phyloP scores from a whole-genome alignment of 2,888 invertebrate species.

The Scrobipalpa costella region DNA sequence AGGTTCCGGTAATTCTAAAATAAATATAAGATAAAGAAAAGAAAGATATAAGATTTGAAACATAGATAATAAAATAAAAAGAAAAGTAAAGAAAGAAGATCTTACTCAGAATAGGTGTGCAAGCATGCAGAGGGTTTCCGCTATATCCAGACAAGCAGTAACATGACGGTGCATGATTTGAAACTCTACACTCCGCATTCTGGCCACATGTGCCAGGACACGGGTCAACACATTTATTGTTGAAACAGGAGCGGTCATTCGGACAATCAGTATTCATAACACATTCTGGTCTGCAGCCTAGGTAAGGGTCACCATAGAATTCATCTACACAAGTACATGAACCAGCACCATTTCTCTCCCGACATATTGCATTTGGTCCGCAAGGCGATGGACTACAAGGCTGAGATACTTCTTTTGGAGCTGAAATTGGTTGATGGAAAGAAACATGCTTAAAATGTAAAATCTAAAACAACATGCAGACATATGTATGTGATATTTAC shows the following conservation, averaged over 20 bases:
- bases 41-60: constrained; percentile 49
- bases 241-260: constrained; percentile 86
- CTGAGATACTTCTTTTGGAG: constrained; percentile 80
- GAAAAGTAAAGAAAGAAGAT: constrained; percentile 64
- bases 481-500: not conserved
- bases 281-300: constrained; percentile 90
- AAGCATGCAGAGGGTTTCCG: constrained; percentile 86
- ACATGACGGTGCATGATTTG: constrained; percentile 89
- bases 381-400: constrained; percentile 91
- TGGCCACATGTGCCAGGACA: constrained; percentile 89
- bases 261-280: constrained; percentile 89
- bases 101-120: constrained; percentile 83
- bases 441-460: constrained; percentile 36
- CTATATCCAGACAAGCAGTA: constrained; percentile 86
- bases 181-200: constrained; percentile 87
- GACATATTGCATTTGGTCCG: constrained; percentile 89
- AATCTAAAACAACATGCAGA: constrained; percentile 21
- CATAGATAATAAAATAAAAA: constrained; percentile 48
- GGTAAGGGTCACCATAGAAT: constrained; percentile 89
- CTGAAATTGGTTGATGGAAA: constrained; percentile 62
- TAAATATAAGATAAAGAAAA: constrained; percentile 51
- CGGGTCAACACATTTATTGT: constrained; percentile 89
- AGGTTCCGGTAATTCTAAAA: constrained; percentile 71
- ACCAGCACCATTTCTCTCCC: constrained; percentile 87
- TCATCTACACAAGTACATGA: constrained; percentile 88